Conservation (phyloP, 2,888 invertebrate species). For the Yponomeuta sedellus region DNA sequence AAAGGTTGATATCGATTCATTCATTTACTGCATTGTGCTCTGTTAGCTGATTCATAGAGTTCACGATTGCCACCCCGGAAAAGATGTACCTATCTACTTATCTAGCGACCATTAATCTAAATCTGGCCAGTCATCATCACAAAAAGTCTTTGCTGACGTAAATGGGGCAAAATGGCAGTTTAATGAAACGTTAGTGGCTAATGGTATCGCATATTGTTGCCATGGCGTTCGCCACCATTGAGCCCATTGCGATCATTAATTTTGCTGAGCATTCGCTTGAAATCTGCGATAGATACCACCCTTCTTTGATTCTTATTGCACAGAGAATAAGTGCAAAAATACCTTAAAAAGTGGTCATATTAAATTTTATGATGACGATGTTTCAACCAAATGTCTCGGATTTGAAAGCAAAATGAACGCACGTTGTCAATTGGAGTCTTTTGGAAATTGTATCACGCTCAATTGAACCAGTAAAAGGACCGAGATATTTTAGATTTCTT, state of each 20-base stretch:
- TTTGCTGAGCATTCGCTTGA: not conserved
- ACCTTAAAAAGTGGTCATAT: too few species aligned
- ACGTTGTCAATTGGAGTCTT: not conserved
- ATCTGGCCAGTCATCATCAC: slow-evolving; percentile 35
- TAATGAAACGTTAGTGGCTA: slow-evolving; percentile 7
- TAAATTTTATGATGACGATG: too few species aligned
- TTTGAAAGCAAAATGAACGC: too few species aligned
- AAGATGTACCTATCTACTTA: slow-evolving; percentile 25
- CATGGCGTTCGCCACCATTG: not conserved
- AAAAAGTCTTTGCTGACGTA: slow-evolving; percentile 30
- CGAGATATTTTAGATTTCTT: too few species aligned
- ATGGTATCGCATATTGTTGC: not conserved
- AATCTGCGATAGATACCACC: too few species aligned
- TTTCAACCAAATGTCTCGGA: too few species aligned
- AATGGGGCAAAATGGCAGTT: slow-evolving; percentile 38
- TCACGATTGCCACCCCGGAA: not conserved
- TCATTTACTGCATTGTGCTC: not conserved
- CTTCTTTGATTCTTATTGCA: too few species aligned
- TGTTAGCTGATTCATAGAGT: not conserved
- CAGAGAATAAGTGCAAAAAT: too few species aligned
- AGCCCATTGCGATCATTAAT: not conserved
- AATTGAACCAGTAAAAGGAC: not conserved
- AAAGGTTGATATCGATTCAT: too few species aligned
- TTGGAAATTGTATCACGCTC: not conserved
- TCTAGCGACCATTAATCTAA: slow-evolving; percentile 49